Percentiles rank a stretch among this genome's conserved stretches.
Conservation (phyloP, 2,797 vertebrate species). For the Platalea minor region DNA sequence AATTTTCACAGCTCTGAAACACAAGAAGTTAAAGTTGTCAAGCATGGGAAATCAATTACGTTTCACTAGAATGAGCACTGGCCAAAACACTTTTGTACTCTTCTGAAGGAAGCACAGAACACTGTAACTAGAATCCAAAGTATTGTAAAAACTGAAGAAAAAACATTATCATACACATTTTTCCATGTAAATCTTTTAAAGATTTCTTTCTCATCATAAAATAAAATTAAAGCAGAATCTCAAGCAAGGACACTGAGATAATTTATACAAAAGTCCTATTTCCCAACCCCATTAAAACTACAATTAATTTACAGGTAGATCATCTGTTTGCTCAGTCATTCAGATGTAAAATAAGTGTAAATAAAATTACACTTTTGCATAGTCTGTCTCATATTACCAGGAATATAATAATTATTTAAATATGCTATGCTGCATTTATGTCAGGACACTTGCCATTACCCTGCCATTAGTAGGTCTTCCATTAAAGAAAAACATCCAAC, state of each 20-base stretch:
- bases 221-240: neutral
- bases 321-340: neutral
- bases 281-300: neutral
- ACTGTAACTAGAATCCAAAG: neutral
- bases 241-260: neutral
- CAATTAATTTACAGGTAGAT: neutral
- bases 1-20: slow-evolving; percentile 70
- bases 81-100: neutral
- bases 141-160: neutral
- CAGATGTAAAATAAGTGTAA: neutral
- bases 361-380: neutral
- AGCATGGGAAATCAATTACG: neutral
- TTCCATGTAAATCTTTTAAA: neutral
- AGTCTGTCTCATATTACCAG: neutral
- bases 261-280: neutral
- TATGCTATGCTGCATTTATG: neutral
- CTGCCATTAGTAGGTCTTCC: neutral
- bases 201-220: neutral
- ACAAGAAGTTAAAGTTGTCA: slow-evolving; percentile 55
- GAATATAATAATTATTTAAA: neutral
- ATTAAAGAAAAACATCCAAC: neutral
- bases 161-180: neutral
- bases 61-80: neutral
- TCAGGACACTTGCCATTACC: neutral
- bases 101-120: neutral